Evolutionary conservation across 2,888 invertebrate genomes (phyloP).

Genomic region (Tetramorium bicarinatum): DNA sequence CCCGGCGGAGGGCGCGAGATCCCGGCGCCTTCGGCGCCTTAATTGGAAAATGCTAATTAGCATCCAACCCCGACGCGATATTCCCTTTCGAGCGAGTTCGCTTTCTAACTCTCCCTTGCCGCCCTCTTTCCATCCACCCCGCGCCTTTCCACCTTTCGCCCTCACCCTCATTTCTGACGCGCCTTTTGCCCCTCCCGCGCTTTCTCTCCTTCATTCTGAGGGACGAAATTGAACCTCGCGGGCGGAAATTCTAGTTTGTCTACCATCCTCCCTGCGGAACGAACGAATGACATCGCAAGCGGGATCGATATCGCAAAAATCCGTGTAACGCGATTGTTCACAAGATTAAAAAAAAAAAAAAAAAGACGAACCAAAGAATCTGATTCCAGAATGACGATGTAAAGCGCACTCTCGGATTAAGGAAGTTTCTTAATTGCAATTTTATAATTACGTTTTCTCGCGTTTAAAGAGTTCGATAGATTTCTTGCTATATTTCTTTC

Average conservation of each 20-base stretch:
- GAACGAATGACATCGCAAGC: slow-evolving; percentile 43
- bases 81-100: slow-evolving; percentile 71
- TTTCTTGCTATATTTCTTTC: background rate
- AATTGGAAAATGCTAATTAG: slow-evolving; percentile 82
- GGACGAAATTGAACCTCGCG: slow-evolving; percentile 74
- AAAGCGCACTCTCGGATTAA: slow-evolving; percentile 32
- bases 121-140: background rate
- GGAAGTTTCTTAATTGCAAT: slow-evolving; percentile 34
- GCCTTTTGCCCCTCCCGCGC: slow-evolving; percentile 29
- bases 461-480: background rate
- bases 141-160: slow-evolving; percentile 52
- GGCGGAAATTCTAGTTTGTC: slow-evolving; percentile 64
- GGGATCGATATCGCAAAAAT: slow-evolving; percentile 47
- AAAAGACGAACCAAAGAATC: background rate
- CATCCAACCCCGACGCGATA: slow-evolving; percentile 77
- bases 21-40: slow-evolving; percentile 77
- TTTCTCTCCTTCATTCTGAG: slow-evolving; percentile 50
- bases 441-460: slow-evolving; percentile 25
- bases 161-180: slow-evolving; percentile 45
- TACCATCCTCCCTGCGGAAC: slow-evolving; percentile 54
- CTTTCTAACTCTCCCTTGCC: slow-evolving; percentile 48
- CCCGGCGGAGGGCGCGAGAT: slow-evolving; percentile 65
- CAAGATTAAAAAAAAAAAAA: slow-evolving; percentile 4
- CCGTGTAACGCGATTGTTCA: slow-evolving; percentile 49
- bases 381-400: slow-evolving; percentile 21